phyloP scores from a whole-genome alignment of 2,797 vertebrate species.

The Mycteria americana region DNA sequence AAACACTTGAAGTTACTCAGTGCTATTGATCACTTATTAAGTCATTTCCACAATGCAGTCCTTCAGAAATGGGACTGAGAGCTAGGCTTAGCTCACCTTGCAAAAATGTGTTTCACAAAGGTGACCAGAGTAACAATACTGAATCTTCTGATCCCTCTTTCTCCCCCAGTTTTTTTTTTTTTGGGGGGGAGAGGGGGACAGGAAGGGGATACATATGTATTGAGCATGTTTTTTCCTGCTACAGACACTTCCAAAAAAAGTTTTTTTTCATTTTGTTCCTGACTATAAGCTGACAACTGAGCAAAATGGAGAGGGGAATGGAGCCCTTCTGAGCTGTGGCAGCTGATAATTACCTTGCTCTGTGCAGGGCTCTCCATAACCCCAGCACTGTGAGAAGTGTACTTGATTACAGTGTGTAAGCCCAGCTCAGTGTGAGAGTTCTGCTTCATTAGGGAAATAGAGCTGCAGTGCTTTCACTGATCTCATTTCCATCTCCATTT shows the following conservation, averaged over 20 bases:
- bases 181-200: fast-evolving
- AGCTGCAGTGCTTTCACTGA: slow-evolving; percentile 42
- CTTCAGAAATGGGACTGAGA: background rate
- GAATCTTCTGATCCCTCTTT: background rate
- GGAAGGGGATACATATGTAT: background rate
- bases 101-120: background rate
- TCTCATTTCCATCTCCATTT: slow-evolving; percentile 52
- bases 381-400: slow-evolving; percentile 59
- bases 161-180: no score
- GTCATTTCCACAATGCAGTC: background rate
- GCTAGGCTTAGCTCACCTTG: background rate
- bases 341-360: slow-evolving; percentile 76
- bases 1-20: background rate
- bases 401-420: slow-evolving; percentile 70
- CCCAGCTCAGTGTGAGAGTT: slow-evolving; percentile 52
- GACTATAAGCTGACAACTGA: slow-evolving; percentile 69
- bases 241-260: slow-evolving; percentile 49
- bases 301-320: slow-evolving; percentile 48
- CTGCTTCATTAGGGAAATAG: slow-evolving; percentile 72
- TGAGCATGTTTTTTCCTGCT: slow-evolving; percentile 40
- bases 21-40: background rate
- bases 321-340: slow-evolving; percentile 56
- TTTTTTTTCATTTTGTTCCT: slow-evolving; percentile 46
- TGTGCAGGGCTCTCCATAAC: slow-evolving; percentile 66
- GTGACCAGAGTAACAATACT: background rate